Conservation (phyloP, 1,140 invertebrate genomes). For the Piezodorus guildinii region DNA sequence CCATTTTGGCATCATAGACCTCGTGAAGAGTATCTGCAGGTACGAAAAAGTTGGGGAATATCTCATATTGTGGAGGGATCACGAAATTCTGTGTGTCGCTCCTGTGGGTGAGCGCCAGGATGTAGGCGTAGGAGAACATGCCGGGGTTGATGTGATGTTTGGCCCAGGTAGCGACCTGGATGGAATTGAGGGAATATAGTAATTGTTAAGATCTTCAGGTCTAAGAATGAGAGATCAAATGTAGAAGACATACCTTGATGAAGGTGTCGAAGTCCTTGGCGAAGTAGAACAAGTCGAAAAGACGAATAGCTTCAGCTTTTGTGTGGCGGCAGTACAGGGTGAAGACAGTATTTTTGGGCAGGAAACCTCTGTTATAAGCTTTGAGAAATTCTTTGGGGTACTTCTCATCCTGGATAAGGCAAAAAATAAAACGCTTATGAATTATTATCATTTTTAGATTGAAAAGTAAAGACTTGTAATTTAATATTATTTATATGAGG, state of each 20-base stretch:
- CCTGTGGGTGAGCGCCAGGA: slow-evolving; percentile 46
- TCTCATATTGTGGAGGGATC: slow-evolving; percentile 52
- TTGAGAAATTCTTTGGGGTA: slow-evolving; percentile 47
- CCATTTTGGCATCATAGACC: slow-evolving; percentile 37
- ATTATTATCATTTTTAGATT: too few relatives aligned
- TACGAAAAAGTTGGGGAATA: slow-evolving; percentile 52
- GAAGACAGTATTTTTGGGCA: slow-evolving; percentile 47
- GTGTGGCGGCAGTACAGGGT: slow-evolving; percentile 47
- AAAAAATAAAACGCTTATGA: too few relatives aligned
- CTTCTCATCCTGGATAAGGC: slow-evolving; percentile 38
- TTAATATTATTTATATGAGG: too few relatives aligned
- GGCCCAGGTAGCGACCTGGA: slow-evolving; percentile 49
- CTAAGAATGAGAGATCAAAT: background rate
- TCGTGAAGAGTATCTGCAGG: slow-evolving; percentile 44
- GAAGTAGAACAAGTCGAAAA: slow-evolving; percentile 56
- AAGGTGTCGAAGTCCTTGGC: slow-evolving; percentile 41
- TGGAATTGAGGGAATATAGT: slow-evolving; percentile 32
- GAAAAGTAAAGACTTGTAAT: too few relatives aligned
- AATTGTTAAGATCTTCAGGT: slow-evolving; percentile 27
- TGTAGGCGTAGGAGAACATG: slow-evolving; percentile 49
- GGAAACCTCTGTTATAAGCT: slow-evolving; percentile 42
- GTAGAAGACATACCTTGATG: slow-evolving; percentile 23
- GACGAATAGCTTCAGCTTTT: slow-evolving; percentile 43
- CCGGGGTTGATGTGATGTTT: slow-evolving; percentile 47
- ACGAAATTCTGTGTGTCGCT: slow-evolving; percentile 45